phyloP scores from a whole-genome alignment of 2,888 invertebrate species.

The Rotaria socialis region DNA sequence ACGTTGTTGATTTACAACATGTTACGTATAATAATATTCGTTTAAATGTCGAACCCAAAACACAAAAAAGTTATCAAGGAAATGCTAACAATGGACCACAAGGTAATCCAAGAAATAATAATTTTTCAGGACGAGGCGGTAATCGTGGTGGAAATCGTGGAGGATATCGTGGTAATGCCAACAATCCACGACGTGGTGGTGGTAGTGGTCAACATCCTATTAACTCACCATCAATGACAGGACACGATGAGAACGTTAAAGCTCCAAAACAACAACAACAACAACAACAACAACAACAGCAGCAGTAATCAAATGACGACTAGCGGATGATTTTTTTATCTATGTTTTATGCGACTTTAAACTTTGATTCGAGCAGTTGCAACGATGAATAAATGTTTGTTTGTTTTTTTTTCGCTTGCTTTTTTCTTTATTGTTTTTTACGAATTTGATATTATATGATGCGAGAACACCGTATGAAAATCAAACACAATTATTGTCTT shows the following conservation, averaged over 20 bases:
- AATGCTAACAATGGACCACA: not conserved
- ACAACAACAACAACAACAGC: not conserved
- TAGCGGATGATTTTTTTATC: not conserved
- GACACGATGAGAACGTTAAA: not conserved
- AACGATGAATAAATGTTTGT: not conserved
- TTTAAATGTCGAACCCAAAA: constrained; percentile 26
- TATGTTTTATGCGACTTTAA: not conserved
- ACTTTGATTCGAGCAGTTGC: constrained; percentile 12
- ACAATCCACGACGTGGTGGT: not conserved
- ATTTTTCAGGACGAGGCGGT: not conserved
- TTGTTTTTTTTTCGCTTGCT: not conserved
- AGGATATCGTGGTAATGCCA: not conserved
- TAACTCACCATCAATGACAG: not conserved
- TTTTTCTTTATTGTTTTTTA: not conserved
- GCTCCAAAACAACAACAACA: not conserved
- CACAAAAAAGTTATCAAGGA: not conserved
- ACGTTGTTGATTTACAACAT: not conserved
- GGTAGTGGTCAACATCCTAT: not conserved
- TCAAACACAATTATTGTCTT: not conserved
- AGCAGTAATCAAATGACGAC: not conserved
- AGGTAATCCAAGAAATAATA: not conserved
- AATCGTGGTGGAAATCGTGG: not conserved
- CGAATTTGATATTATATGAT: constrained; percentile 1
- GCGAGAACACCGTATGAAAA: not conserved
- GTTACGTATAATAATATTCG: not conserved